Evolutionary conservation across 2,888 invertebrate genomes (phyloP), one percentile per base, ranked within the genome.

Genomic region (Heteropelma amictum): DNA sequence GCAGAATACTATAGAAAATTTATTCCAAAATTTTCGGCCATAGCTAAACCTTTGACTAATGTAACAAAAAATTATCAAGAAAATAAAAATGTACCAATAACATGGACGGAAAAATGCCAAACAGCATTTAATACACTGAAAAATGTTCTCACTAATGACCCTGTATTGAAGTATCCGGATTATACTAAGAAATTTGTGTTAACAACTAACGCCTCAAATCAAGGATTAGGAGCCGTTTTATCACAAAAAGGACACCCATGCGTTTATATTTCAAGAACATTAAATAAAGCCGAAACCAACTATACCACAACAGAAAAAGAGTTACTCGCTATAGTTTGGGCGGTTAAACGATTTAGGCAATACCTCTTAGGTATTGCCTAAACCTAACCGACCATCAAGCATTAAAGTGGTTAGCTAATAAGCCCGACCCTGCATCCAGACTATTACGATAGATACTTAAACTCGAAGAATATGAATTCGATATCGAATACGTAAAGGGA

Each of bases 371-470:
- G 81, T 19, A 60, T 72, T 17, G 61, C 65, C 12, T 83, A 82
- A 35, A 73, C 47, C 1, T 58, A 26, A 86, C 86, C 0, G 83
- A 86, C 54, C 84, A 86, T 77, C 83, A 83, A 10, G 80, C 84
- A 0, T 69, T 86, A 4, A 81, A 79, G 47, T 88, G 85, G 84
- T 74, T 86, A 5, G 51, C 40, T 10, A 64, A 40, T 14, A 51
- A 64, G 30, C 51, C 51, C 51, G 63, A 64, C 12, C 40, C 63
- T 26, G 51, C 40, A 30, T 64, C 40, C 26, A 64, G 51, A 51
- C 14, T 64, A 51, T 40, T 64, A 17, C 40, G 63, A 17, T 64
- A 83, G 84, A 61, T 80, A 21, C 63, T 84, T 12, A 51, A 49
- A 51, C 51, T 64, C 14, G 80, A 83, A 76, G 83, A 84, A 56